These are phyloP conservation scores for Muricea muricata DNA, from an alignment of 92 coral and sea anemone species.

Conservation along the genomic window DNA sequence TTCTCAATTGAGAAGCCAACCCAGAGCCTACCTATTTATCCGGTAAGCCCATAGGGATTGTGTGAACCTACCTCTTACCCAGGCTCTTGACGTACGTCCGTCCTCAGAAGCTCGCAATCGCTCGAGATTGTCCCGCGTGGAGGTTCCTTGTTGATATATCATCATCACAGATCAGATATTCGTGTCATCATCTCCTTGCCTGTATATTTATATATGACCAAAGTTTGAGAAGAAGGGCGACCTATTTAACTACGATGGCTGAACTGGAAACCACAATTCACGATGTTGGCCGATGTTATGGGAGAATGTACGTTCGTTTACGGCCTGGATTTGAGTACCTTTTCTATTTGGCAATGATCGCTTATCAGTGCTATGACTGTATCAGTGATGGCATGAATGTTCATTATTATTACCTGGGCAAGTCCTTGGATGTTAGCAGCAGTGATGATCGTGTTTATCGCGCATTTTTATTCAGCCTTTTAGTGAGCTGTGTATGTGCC, in stretches of 20 bases:
- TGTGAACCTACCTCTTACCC: no score
- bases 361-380: conserved; percentile 36
- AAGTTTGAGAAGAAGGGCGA: background rate
- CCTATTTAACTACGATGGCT: background rate
- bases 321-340: conserved; percentile 8
- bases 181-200: no score
- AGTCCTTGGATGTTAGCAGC: conserved; percentile 34
- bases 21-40: no score
- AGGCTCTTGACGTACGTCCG: no score
- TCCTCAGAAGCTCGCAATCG: no score
- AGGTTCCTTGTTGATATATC: no score
- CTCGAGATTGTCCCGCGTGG: no score
- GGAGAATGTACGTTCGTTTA: background rate
- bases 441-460: conserved; percentile 12
- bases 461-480: conserved; percentile 42
- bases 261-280: conserved; percentile 1
- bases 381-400: conserved; percentile 42
- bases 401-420: background rate
- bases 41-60: no score
- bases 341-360: conserved; percentile 11
- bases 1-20: no score
- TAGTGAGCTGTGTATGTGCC: conserved; percentile 42
- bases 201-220: no score
- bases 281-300: conserved; percentile 15
- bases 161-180: no score